Evolutionary conservation across 2,797 vertebrate genomes (phyloP).

Genomic region (Sylvia borin): DNA sequence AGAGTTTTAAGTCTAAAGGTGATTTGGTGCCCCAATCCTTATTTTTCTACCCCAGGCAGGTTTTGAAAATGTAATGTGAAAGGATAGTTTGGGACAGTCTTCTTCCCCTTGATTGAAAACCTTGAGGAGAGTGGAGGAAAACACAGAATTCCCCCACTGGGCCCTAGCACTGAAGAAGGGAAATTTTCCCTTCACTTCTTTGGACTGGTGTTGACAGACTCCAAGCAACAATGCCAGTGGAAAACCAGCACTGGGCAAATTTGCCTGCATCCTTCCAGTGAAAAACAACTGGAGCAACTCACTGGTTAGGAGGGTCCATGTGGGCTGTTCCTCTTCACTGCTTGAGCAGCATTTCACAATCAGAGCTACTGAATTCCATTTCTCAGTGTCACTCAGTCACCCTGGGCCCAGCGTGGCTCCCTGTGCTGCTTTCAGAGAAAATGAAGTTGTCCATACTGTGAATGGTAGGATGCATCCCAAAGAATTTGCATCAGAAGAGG

Average conservation of each 20-base stretch:
- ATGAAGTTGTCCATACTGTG: slow-evolving; percentile 9
- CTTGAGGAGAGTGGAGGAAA: background rate
- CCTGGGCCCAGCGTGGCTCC: slow-evolving; percentile 9
- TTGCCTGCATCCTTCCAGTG: background rate
- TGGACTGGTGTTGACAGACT: background rate
- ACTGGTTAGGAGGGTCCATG: background rate
- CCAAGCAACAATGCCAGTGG: background rate
- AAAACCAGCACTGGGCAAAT: background rate
- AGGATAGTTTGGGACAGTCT: background rate
- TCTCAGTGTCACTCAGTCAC: background rate
- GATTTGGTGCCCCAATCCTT: background rate
- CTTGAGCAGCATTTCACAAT: slow-evolving; percentile 9
- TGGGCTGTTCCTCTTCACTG: background rate
- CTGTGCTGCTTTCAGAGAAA: slow-evolving; percentile 31
- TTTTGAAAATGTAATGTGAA: slow-evolving; percentile 14
- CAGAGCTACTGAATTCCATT: slow-evolving; percentile 11
- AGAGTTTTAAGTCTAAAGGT: slow-evolving; percentile 39
- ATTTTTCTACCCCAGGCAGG: slow-evolving; percentile 6
- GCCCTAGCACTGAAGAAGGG: background rate
- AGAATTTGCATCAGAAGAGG: slow-evolving; percentile 53
- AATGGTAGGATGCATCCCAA: background rate
- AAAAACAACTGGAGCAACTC: background rate
- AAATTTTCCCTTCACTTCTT: background rate
- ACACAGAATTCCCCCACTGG: background rate
- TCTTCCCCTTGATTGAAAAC: background rate